Conservation (phyloP, 92 coral and sea anemone genomes). For the Porites rus region DNA sequence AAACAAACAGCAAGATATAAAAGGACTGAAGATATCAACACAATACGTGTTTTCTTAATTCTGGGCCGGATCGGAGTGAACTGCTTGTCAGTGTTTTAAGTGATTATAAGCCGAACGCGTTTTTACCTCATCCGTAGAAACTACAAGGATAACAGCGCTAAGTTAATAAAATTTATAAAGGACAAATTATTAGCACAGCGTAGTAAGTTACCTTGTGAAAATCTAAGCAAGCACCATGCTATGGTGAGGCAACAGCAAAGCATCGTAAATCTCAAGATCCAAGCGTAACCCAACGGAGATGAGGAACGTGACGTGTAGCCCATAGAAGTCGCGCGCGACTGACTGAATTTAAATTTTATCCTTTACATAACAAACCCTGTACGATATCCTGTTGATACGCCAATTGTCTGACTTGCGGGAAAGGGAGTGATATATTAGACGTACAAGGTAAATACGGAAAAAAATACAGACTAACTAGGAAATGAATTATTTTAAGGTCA, state of each 20-base stretch:
- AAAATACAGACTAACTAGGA: background rate
- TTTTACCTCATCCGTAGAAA: background rate
- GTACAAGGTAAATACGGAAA: too few species aligned
- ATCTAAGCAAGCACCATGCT: background rate
- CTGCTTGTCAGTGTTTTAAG: too few species aligned
- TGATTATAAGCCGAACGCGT: too few species aligned
- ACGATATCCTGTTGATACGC: slow-evolving; percentile 6
- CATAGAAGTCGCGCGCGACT: background rate
- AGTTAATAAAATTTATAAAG: background rate
- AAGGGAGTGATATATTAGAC: background rate
- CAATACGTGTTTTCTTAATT: too few species aligned
- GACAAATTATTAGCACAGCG: background rate
- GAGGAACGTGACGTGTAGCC: background rate
- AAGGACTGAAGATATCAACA: too few species aligned
- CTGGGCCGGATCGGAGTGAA: too few species aligned
- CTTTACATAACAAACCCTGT: background rate
- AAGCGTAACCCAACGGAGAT: background rate
- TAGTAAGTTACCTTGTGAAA: background rate
- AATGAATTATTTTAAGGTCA: background rate
- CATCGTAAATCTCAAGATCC: background rate
- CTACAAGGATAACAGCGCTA: background rate
- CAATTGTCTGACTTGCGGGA: slow-evolving; percentile 8
- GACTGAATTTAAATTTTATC: background rate
- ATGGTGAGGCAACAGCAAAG: background rate
- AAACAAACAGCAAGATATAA: too few species aligned